Evolutionary conservation across 2,888 invertebrate species (phyloP).

Genomic region (Baccha elongata): DNA sequence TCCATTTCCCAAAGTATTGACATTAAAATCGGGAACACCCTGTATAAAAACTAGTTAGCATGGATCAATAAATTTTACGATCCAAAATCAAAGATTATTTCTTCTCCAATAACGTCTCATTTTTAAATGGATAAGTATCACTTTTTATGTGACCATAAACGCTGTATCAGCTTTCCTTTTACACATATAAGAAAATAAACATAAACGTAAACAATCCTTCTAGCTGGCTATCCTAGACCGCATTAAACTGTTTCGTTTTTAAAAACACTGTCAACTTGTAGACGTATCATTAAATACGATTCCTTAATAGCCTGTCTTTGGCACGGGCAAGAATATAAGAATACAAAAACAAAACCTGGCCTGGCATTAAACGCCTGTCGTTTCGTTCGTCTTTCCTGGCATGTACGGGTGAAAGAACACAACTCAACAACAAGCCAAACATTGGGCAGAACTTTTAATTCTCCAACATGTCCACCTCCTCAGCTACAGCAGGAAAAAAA

Average conservation of each 20-base stretch:
- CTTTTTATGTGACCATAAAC: slow-evolving; percentile 37
- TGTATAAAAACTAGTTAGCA: background rate
- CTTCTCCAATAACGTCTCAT: slow-evolving; percentile 14
- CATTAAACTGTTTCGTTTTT: slow-evolving; percentile 52
- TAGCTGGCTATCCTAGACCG: slow-evolving; percentile 10
- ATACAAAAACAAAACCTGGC: slow-evolving; percentile 25
- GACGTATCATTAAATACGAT: slow-evolving; percentile 65
- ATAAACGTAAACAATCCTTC: slow-evolving; percentile 47
- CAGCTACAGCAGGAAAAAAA: background rate
- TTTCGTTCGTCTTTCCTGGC: slow-evolving; percentile 37
- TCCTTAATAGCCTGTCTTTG: slow-evolving; percentile 65
- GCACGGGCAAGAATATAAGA: slow-evolving; percentile 15
- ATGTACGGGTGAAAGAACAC: slow-evolving; percentile 57
- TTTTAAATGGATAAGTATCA: slow-evolving; percentile 36
- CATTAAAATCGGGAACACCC: too few species aligned
- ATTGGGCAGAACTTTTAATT: slow-evolving; percentile 69
- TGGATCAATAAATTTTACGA: slow-evolving; percentile 11
- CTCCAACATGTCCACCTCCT: slow-evolving; percentile 67
- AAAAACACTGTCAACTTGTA: slow-evolving; percentile 63
- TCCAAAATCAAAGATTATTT: slow-evolving; percentile 32
- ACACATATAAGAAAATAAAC: slow-evolving; percentile 24
- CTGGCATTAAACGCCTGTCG: slow-evolving; percentile 53
- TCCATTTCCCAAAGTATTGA: too few species aligned
- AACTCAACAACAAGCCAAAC: slow-evolving; percentile 63
- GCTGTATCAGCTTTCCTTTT: slow-evolving; percentile 44